Base-by-base conservation (phyloP, 2,797 vertebrate species). In the Chelonia mydas region DNA sequence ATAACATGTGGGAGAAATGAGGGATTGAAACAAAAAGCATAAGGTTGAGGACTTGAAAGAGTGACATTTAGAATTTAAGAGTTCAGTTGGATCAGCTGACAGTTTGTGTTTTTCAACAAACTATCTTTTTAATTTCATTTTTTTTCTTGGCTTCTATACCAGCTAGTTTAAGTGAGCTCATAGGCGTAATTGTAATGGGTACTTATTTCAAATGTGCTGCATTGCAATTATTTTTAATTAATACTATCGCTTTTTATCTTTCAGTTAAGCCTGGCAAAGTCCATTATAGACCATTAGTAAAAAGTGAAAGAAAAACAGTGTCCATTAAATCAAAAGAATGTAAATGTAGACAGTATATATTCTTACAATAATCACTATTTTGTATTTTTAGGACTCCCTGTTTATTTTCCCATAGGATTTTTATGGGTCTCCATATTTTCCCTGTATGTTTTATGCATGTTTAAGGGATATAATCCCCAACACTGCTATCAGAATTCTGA, bases 81-180 rank as follows among this genome's bases (percentile, higher is more conserved):
- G 65, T 72, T 41, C n/a, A 72, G 3, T 41, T 37, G 37, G 21
- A 41, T 41, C 19, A 72, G 37, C 12, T 90, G 77, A 93, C 9
- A 89, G 83, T 78, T 93, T 90, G 55, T 51, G 92, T 92, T 74
- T 92, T 55, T 93, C 89, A 79, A 91, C 92, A 89, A 17, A 83
- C 74, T 84, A 10, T 78, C 81, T 68, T 41, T 72, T 72, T 79
- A 92, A 76, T 57, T 92, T 91, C 84, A 10, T 78, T 81, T 68
- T 54, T 78, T 47, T 81, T 28, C 41, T 80, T 86, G 76, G 55
- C 23, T 91, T 28, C 77, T 33, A 76, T 81, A 78, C 54, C 82
- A 16, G 28, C 16, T 80, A 61, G 84, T 59, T 92, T 89, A 89
- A 92, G 86, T 90, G 84, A 95, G 50, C 33, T 91, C 84, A 49